A percentile compares a stretch with the other conserved stretches of the same genome.
Conservation (phyloP, 1,140 invertebrate genomes). For the Tyrophagus putrescentiae region DNA sequence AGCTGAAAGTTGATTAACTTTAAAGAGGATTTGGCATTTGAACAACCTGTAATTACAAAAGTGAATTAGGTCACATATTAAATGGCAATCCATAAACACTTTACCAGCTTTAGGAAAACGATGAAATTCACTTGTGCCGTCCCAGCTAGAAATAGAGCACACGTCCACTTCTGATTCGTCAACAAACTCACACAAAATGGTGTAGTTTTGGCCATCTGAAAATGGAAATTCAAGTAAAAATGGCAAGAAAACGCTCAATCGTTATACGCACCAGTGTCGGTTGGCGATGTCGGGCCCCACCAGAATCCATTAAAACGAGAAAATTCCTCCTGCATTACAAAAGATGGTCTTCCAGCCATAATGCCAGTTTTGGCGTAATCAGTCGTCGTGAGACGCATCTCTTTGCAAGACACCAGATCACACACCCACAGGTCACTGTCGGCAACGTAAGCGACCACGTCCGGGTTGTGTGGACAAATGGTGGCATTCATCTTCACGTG, state of each 20-base stretch:
- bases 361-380: constrained; percentile 58
- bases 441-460: constrained; percentile 75
- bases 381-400: constrained; percentile 25
- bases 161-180: constrained; percentile 87
- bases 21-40: constrained; percentile 22
- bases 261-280: not conserved
- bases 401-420: constrained; percentile 45
- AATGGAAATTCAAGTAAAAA: constrained; percentile 12
- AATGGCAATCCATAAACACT: not conserved
- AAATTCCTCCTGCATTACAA: constrained; percentile 97
- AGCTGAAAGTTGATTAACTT: constrained; percentile 21
- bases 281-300: constrained; percentile 61
- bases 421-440: constrained; percentile 78
- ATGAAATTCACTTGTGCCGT: constrained; percentile 66
- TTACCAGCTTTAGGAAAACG: constrained; percentile 74
- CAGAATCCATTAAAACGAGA: constrained; percentile 87
- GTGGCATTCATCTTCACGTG: constrained; percentile 68
- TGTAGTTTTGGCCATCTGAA: constrained; percentile 38
- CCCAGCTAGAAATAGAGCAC: constrained; percentile 66
- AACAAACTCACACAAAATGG: constrained; percentile 88
- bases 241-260: not conserved
- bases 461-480: constrained; percentile 71
- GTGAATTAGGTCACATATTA: constrained; percentile 12
- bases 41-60: constrained; percentile 11
- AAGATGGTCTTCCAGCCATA: constrained; percentile 81